Base-by-base conservation (phyloP, 2,113 vertebrate species). In the Nothoprocta pentlandii region DNA sequence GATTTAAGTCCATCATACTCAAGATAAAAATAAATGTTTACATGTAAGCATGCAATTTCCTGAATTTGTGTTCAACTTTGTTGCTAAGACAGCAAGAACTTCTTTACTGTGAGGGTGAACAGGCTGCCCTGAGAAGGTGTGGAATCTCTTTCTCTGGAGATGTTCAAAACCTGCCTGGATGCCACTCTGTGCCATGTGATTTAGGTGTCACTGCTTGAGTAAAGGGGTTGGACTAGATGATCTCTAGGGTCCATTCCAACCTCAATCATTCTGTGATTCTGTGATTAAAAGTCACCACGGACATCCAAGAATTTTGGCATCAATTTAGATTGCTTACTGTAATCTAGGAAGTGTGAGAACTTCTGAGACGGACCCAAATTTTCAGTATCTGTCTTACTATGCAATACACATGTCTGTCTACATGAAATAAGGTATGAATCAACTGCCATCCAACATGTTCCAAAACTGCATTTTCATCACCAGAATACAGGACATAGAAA, bases 321-420 rank as follows among this genome's bases (percentile, higher is more conserved):
- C 15, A 46, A 22, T 91, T 94, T 75, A 58, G 58, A 69, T 90
- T 69, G 39, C 19, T 61, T 62, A 36, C 10, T 42, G 13, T 46
- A 84, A 67, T 26, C 59, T 69, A 61, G 89, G 89, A 88, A 34
- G 4, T 10, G 4, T 81, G 6, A 39, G 19, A 47, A 73, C 61
- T 56, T 73, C 49, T 86, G 61, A 80, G 58, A 61, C 47, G 21
- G 13, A 4, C 25, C 78, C 21, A 71, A 2, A 4, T 69, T 58
- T 76, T 66, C 9, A 53, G 11, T 26, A 10, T 56, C 32, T 77
- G 14, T 28, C 15, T 69, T 73, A 80, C 30, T 4, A 7, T 32
- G 41, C 7, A 21, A 3, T 26, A 34, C 22, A 36, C 5, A 30
- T 15, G 20, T 47, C 26, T 56, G 30, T 5, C 42, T 2, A 0